Percentiles rank a stretch among this genome's conserved stretches.
These are phyloP conservation scores for Zeus faber DNA, from an alignment of 2,113 vertebrate species.

Conservation along the genomic window DNA sequence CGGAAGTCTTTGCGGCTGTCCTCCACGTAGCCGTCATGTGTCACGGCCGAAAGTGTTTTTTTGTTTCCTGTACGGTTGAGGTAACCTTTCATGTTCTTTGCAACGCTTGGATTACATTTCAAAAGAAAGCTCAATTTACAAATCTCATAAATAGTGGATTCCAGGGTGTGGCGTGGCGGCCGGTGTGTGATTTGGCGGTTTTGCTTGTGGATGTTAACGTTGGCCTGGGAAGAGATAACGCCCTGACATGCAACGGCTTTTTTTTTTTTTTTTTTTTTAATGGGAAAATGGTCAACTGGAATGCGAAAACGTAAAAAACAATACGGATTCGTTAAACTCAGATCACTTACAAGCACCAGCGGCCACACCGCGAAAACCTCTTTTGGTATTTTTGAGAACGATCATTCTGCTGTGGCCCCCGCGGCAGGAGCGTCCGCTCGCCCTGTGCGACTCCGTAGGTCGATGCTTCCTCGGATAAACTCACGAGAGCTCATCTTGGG, in stretches of 20 bases:
- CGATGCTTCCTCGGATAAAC: slow-evolving; percentile 40
- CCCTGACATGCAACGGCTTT: background rate
- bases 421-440: slow-evolving; percentile 7
- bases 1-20: slow-evolving; percentile 4
- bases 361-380: too few relatives aligned
- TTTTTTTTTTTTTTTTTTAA: too few relatives aligned
- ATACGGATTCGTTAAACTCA: too few relatives aligned
- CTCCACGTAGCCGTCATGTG: slow-evolving; percentile 15
- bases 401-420: slow-evolving; percentile 5
- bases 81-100: background rate
- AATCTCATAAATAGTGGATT: background rate
- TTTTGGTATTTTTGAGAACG: slow-evolving; percentile 19
- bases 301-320: too few relatives aligned
- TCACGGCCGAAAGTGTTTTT: slow-evolving; percentile 14
- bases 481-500: slow-evolving; percentile 26
- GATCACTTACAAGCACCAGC: too few relatives aligned
- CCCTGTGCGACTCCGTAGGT: slow-evolving; percentile 21
- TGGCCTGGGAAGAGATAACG: background rate
- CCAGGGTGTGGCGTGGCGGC: background rate
- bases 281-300: background rate
- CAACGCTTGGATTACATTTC: slow-evolving; percentile 7
- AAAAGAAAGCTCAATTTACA: background rate
- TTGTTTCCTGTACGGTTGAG: slow-evolving; percentile 7
- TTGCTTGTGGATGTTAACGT: background rate
- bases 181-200: background rate